Evolutionary conservation across 2,888 invertebrate species (phyloP).

Genomic region (Ptychoptera albimana): DNA sequence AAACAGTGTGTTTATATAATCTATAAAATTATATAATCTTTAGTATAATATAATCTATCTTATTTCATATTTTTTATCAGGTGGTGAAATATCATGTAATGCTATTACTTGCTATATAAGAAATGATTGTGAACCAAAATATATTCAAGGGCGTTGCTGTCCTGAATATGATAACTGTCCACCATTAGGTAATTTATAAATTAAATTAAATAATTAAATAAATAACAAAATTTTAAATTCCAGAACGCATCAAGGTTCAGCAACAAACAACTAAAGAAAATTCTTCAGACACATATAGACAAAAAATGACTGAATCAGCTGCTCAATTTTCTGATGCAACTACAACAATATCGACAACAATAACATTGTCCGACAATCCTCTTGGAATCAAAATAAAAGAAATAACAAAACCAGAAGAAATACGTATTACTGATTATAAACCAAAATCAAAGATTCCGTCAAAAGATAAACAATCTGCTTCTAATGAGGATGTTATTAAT

Average conservation of each 20-base stretch:
- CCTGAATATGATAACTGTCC: conserved; percentile 72
- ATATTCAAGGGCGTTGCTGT: conserved; percentile 59
- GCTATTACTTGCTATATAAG: conserved; percentile 60
- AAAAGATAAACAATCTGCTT: background rate
- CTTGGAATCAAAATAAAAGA: conserved; percentile 27
- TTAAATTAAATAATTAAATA: background rate
- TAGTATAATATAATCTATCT: background rate
- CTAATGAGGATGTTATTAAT: background rate
- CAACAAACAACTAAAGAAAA: background rate
- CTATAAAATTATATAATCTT: background rate
- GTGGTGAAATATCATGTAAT: conserved; percentile 62
- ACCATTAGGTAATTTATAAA: conserved; percentile 35
- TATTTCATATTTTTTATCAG: conserved; percentile 12
- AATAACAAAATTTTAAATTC: background rate
- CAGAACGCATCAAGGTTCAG: background rate
- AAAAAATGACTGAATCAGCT: background rate
- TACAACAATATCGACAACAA: conserved; percentile 6
- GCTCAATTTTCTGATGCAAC: background rate
- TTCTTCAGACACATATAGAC: background rate
- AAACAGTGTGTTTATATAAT: background rate
- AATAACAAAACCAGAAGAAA: conserved; percentile 28
- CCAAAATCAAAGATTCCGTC: conserved; percentile 11
- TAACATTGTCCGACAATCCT: conserved; percentile 15
- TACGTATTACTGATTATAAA: conserved; percentile 26
- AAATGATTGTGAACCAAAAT: conserved; percentile 57